These are phyloP conservation scores for Isaurus tuberculatus DNA, from an alignment of 92 coral and sea anemone species.

Conservation along the genomic window DNA sequence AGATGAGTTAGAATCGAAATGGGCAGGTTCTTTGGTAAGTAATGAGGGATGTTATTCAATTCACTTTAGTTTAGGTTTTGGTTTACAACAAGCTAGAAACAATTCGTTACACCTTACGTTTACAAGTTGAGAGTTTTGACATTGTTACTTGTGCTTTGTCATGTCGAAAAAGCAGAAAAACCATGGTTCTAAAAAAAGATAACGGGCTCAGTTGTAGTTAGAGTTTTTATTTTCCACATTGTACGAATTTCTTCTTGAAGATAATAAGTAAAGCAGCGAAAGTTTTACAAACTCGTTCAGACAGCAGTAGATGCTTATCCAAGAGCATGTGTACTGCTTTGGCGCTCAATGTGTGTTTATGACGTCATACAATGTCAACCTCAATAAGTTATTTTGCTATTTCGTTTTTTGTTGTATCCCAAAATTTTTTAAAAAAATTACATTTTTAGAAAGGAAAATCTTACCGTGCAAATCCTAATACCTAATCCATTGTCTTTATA, in stretches of 20 bases:
- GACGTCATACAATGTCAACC: background rate
- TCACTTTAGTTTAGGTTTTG: too few relatives aligned
- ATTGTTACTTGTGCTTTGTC: background rate
- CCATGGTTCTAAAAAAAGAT: background rate
- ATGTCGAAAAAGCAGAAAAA: background rate
- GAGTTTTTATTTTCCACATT: too few relatives aligned
- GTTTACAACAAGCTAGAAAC: background rate
- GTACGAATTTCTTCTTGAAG: too few relatives aligned
- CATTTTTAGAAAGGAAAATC: too few relatives aligned
- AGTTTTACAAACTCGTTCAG: background rate
- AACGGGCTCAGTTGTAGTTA: background rate
- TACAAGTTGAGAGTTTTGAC: background rate
- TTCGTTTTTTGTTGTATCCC: too few relatives aligned
- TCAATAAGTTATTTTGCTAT: too few relatives aligned
- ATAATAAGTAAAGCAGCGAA: background rate
- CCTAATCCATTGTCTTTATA: too few relatives aligned
- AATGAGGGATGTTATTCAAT: background rate
- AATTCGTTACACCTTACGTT: background rate
- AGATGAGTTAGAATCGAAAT: slow-evolving; percentile 89
- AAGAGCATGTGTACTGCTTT: background rate
- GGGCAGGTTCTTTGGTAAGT: slow-evolving; percentile 99
- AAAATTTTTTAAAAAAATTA: too few relatives aligned
- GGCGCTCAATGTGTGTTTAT: background rate
- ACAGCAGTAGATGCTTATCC: background rate
- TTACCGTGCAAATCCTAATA: too few relatives aligned